Conservation (phyloP, 2,888 invertebrate species). For the Herminia tarsipennalis region DNA sequence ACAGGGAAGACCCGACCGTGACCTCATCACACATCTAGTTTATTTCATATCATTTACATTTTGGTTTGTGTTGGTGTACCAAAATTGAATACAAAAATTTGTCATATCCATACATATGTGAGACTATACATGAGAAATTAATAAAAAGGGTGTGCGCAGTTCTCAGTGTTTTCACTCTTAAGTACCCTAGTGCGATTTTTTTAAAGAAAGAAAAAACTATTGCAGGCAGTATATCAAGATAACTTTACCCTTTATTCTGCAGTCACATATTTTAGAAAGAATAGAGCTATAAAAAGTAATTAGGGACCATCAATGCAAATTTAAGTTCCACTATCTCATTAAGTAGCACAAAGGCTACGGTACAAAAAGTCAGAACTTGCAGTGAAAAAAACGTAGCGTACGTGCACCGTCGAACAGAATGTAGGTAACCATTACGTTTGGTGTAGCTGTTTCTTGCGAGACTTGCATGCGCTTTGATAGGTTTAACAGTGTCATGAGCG, state of each 20-base stretch:
- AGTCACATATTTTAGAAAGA: not conserved
- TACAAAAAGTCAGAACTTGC: slow-evolving; percentile 25
- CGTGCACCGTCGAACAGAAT: slow-evolving; percentile 40
- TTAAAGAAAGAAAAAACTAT: not conserved
- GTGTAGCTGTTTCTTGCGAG: slow-evolving; percentile 47
- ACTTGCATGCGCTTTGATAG: slow-evolving; percentile 16
- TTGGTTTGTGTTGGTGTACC: too few species aligned
- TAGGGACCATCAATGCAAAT: not conserved
- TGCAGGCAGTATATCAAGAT: not conserved
- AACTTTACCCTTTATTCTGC: not conserved
- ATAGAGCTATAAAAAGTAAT: not conserved
- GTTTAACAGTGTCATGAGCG: too few species aligned
- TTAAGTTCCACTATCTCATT: slow-evolving; percentile 26
- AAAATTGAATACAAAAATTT: too few species aligned
- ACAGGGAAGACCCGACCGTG: too few species aligned
- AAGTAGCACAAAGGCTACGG: slow-evolving; percentile 23
- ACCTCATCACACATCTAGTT: too few species aligned
- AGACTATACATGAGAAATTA: too few species aligned
- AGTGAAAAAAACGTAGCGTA: slow-evolving; percentile 17
- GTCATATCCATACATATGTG: too few species aligned
- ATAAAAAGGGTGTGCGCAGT: too few species aligned
- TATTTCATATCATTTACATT: too few species aligned
- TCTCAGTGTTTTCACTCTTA: too few species aligned
- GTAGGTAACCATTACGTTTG: slow-evolving; percentile 53
- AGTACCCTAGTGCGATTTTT: too few species aligned